Conservation (phyloP, 2,113 vertebrate genomes). For the Odocoileus hemionus region DNA sequence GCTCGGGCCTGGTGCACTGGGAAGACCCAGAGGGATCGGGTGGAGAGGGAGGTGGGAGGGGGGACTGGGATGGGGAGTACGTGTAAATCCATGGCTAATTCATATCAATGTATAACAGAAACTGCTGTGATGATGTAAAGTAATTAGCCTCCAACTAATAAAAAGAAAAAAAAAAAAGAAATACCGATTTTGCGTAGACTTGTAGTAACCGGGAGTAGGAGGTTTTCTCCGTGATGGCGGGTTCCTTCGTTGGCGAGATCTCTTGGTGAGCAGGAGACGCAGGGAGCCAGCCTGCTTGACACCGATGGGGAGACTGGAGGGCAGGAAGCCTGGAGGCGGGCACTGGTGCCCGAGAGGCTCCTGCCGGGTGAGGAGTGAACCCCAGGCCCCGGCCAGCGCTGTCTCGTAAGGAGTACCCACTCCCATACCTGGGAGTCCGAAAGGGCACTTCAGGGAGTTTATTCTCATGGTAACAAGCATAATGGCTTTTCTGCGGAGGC, state of each 20-base stretch:
- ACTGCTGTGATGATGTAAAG: no score
- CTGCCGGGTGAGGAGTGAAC: not conserved
- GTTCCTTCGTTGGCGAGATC: not conserved
- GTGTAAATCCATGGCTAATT: no score
- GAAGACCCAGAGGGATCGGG: no score
- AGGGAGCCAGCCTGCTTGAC: not conserved
- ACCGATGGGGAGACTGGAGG: not conserved
- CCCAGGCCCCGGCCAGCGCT: not conserved
- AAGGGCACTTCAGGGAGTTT: not conserved
- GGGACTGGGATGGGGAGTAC: no score
- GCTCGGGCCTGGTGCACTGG: no score
- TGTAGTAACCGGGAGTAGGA: fast-evolving
- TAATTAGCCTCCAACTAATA: no score
- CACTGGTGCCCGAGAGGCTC: no score
- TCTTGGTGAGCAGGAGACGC: not conserved
- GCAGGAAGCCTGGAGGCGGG: not conserved
- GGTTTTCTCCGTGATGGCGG: not conserved
- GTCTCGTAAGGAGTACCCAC: not conserved
- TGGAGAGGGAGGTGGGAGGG: no score
- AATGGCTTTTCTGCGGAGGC: not conserved
- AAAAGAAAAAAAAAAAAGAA: no score
- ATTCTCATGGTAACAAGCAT: not conserved
- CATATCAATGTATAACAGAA: no score
- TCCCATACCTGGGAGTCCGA: not conserved
- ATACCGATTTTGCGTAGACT: fast-evolving